These are phyloP conservation scores for Deroplatys truncata DNA, from an alignment of 2,888 invertebrate genomes.

Conservation along the genomic window DNA sequence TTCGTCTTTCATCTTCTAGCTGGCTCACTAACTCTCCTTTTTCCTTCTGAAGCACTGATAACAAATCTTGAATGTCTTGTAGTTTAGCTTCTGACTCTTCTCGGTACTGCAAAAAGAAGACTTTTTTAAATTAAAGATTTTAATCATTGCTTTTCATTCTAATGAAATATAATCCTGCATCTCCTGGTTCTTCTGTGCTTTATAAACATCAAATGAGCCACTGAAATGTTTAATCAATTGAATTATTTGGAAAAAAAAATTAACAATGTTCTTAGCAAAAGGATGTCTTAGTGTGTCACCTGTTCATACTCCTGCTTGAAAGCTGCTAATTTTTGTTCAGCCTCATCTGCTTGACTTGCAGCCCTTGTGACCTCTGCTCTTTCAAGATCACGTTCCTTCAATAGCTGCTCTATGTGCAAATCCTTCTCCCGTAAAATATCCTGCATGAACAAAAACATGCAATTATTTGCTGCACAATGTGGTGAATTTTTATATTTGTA, in stretches of 20 bases:
- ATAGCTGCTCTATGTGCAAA: slow-evolving; percentile 85
- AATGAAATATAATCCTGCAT: neutral
- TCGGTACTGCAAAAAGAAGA: slow-evolving; percentile 45
- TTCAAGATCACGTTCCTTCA: slow-evolving; percentile 88
- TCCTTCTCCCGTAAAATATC: slow-evolving; percentile 91
- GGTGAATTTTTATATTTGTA: neutral
- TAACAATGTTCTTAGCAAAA: neutral
- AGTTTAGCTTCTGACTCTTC: slow-evolving; percentile 54
- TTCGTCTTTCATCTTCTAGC: slow-evolving; percentile 74
- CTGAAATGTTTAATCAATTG: neutral
- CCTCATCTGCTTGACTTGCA: slow-evolving; percentile 74
- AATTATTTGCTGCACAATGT: no score
- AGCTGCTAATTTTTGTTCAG: slow-evolving; percentile 58
- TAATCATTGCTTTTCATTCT: neutral
- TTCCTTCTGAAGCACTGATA: slow-evolving; percentile 52
- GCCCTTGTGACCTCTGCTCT: slow-evolving; percentile 82
- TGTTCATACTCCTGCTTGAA: slow-evolving; percentile 62
- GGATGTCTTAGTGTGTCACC: slow-evolving; percentile 44
- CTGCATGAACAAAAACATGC: slow-evolving; percentile 49
- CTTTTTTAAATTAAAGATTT: neutral
- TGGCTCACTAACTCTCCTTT: slow-evolving; percentile 55
- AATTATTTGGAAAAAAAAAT: neutral
- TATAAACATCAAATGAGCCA: neutral
- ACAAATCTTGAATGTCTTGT: slow-evolving; percentile 44
- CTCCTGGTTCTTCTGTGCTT: neutral